These are phyloP conservation scores for Typhlichthys eigenmanni DNA, from an alignment of 2,797 vertebrate genomes.

Conservation along the genomic window DNA sequence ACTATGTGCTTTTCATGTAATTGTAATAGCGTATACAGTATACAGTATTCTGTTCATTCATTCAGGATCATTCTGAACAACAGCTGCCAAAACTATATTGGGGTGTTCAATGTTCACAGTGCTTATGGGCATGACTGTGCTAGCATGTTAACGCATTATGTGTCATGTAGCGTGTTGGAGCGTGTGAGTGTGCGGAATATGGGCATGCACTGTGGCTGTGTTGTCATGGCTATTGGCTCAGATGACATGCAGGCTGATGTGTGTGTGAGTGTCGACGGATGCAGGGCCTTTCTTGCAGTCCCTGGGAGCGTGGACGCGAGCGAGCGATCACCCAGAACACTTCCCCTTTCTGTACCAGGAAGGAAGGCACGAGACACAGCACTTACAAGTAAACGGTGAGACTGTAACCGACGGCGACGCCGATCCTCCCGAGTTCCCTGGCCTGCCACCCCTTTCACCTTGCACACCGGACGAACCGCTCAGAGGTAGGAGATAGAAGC, in stretches of 20 bases:
- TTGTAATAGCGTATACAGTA: too few species aligned
- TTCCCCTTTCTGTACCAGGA: conserved; percentile 97
- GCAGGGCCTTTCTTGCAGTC: conserved; percentile 55
- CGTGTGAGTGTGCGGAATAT: conserved; percentile 2
- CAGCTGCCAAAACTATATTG: neutral
- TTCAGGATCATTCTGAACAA: too few species aligned
- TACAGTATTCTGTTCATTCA: too few species aligned
- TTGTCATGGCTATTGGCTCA: conserved; percentile 31
- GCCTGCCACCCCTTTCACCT: conserved; percentile 29
- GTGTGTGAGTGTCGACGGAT: conserved; percentile 53
- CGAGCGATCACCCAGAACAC: conserved; percentile 59
- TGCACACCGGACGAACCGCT: conserved; percentile 32
- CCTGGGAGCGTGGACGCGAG: conserved; percentile 31
- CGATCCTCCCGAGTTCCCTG: conserved; percentile 26
- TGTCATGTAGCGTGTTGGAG: conserved; percentile 7
- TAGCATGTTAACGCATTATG: neutral
- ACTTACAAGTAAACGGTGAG: conserved; percentile 68
- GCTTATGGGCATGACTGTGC: neutral
- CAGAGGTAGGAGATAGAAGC: conserved; percentile 50
- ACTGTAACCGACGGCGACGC: conserved; percentile 45
- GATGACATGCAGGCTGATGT: conserved; percentile 30
- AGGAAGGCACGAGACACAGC: conserved; percentile 68
- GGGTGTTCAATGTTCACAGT: neutral
- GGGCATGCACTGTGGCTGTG: conserved; percentile 21
- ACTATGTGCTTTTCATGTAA: too few species aligned